Evolutionary conservation across 2,113 vertebrate species (phyloP), one percentile per base, ranked within the genome.

Genomic region (Pristiophorus japonicus): DNA sequence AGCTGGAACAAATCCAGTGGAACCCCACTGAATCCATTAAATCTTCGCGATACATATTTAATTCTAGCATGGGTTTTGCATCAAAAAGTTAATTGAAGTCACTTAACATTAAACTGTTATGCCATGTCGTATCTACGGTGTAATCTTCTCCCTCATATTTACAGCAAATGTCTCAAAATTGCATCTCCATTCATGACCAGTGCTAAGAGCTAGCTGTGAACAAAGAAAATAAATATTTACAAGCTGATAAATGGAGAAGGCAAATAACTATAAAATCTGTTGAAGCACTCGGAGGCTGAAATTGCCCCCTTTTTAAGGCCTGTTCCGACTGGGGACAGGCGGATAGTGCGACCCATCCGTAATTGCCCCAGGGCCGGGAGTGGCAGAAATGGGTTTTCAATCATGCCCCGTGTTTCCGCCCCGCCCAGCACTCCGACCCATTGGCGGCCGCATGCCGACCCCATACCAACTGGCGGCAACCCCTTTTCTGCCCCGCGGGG

Each of bases 1-100:
- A 78, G n/a, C 75, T 81, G 30, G n/a, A 81, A 81, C 5, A 81
- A 81, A 81, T 81, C 75, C n/a, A 81, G n/a, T 81, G 75, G n/a
- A n/a, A 38, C 67, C n/a, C n/a, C 75, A 81, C 14, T 18, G 73
- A 75, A 75, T 75, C n/a, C 73, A 81, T 81, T 81, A 81, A 81
- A 16, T 81, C 75, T 16, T 42, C 75, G 16, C n/a, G 16, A 34
- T 38, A 38, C 38, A 81, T 81, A 42, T 81, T 81, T 81, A 81
- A 38, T 42, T 81, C 75, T 81, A 16, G n/a, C 75, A 81, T 14
- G 38, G 75, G 75, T 38, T 18, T 81, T 81, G 38, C 75, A 42
- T 81, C 75, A 70, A 42, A 42, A 81, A 81, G n/a, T 81, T 81
- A 81, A 81, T 81, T 81, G 12, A 81, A 42, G 75, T 38, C n/a